A percentile compares a stretch with the other conserved stretches of the same genome.
phyloP scores from a whole-genome alignment of 1,140 invertebrate genomes.

The Sycobia sp. region DNA sequence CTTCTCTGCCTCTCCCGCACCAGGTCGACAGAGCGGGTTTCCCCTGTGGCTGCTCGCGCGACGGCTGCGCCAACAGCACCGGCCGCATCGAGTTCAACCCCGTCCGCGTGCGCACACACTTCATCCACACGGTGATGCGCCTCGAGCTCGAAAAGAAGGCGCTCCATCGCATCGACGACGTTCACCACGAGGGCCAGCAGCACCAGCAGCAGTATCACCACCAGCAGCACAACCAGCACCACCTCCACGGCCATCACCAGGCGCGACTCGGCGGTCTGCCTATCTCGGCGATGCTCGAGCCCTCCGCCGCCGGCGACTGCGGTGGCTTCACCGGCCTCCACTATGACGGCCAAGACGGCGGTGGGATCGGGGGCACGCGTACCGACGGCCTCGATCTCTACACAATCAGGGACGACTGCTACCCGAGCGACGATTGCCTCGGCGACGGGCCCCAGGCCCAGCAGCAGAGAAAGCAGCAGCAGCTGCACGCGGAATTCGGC shows the following conservation, averaged over 20 bases:
- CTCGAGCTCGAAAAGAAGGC: constrained; percentile 85
- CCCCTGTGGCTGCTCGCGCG: constrained; percentile 93
- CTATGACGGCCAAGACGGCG: constrained; percentile 57
- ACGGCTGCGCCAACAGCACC: constrained; percentile 90
- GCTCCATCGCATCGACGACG: constrained; percentile 63
- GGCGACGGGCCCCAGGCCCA: constrained; percentile 47
- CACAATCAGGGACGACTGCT: constrained; percentile 71
- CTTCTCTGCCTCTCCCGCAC: neutral
- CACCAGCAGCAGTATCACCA: constrained; percentile 10
- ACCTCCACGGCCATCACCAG: constrained; percentile 5
- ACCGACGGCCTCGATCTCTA: constrained; percentile 72
- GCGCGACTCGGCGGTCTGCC: neutral
- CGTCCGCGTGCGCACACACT: constrained; percentile 93
- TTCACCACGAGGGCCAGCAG: constrained; percentile 50
- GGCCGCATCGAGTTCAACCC: constrained; percentile 97
- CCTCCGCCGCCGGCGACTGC: constrained; percentile 2
- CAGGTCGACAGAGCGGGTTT: constrained; percentile 92
- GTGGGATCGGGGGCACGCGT: no score
- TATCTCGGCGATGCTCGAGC: no score
- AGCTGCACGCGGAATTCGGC: constrained; percentile 52
- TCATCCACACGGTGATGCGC: constrained; percentile 95
- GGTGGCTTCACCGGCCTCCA: constrained; percentile 72
- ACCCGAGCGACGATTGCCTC: constrained; percentile 64
- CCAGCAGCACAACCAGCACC: neutral
- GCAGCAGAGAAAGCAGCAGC: constrained; percentile 48